Conservation (phyloP, 2,113 vertebrate species). For the Aegotheles bennettii region DNA sequence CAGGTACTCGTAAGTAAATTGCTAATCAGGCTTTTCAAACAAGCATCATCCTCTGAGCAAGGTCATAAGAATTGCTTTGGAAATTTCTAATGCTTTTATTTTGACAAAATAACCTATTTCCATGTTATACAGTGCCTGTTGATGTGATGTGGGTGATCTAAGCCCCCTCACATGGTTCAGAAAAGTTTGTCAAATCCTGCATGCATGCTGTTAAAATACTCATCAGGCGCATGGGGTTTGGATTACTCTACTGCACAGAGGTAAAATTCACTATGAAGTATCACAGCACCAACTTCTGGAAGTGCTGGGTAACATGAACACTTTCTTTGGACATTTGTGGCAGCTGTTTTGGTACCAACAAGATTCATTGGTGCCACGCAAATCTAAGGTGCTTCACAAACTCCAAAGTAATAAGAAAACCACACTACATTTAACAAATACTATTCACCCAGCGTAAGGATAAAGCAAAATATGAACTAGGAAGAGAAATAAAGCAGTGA, state of each 20-base stretch:
- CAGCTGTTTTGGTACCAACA: background rate
- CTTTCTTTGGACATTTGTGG: background rate
- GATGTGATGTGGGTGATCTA: background rate
- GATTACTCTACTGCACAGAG: background rate
- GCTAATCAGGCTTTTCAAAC: background rate
- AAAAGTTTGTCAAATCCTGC: background rate
- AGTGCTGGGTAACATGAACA: background rate
- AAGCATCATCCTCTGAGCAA: background rate
- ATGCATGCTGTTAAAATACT: fast-evolving
- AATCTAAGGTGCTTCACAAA: background rate
- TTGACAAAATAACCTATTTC: background rate
- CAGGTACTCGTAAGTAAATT: constrained; percentile 79
- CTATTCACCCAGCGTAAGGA: background rate
- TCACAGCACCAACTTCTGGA: background rate
- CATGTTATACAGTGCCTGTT: background rate
- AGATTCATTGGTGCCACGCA: background rate
- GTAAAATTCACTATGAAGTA: background rate
- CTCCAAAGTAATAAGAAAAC: background rate
- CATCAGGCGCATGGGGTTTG: background rate
- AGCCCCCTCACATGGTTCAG: background rate
- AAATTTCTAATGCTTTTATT: background rate
- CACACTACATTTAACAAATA: background rate
- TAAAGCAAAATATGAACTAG: background rate
- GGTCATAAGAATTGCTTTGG: background rate
- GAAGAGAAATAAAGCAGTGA: background rate